Conservation (phyloP, 2,888 invertebrate genomes). For the Vesta saturnalis region DNA sequence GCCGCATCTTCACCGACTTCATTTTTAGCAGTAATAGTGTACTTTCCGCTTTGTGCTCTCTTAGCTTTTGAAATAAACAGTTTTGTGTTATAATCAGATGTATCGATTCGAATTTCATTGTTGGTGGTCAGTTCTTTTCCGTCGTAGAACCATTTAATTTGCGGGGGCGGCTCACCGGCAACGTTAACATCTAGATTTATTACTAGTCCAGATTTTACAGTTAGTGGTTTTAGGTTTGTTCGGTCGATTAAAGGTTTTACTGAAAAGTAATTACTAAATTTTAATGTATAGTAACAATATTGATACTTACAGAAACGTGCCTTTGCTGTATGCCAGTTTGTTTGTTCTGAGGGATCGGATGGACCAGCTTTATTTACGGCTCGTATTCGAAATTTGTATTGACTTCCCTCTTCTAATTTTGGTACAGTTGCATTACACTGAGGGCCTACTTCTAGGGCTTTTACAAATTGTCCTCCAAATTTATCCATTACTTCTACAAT, state of each 20-base stretch:
- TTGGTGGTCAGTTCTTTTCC: constrained; percentile 75
- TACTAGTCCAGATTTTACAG: constrained; percentile 90
- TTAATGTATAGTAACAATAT: constrained; percentile 10
- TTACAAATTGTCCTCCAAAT: constrained; percentile 93
- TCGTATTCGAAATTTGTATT: constrained; percentile 91
- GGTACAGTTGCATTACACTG: constrained; percentile 69
- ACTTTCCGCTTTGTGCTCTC: constrained; percentile 87
- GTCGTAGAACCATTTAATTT: constrained; percentile 90
- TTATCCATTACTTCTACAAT: constrained; percentile 84
- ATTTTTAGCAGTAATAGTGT: constrained; percentile 86
- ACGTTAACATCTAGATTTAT: constrained; percentile 94
- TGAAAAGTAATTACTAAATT: constrained; percentile 50
- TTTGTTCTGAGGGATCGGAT: constrained; percentile 93
- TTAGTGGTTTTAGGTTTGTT: constrained; percentile 88
- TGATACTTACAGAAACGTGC: constrained; percentile 76
- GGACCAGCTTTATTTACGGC: constrained; percentile 92
- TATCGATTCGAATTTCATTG: constrained; percentile 83
- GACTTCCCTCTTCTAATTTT: constrained; percentile 89
- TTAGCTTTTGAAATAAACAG: constrained; percentile 82
- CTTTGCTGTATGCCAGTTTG: constrained; percentile 83
- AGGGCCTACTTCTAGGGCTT: constrained; percentile 79
- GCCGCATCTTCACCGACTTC: constrained; percentile 88
- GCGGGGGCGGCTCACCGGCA: constrained; percentile 95
- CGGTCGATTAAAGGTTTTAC: constrained; percentile 97
- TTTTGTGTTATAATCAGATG: constrained; percentile 89